Evolutionary conservation across 1,140 invertebrate species (phyloP).

Genomic region (Lucilia cuprina): DNA sequence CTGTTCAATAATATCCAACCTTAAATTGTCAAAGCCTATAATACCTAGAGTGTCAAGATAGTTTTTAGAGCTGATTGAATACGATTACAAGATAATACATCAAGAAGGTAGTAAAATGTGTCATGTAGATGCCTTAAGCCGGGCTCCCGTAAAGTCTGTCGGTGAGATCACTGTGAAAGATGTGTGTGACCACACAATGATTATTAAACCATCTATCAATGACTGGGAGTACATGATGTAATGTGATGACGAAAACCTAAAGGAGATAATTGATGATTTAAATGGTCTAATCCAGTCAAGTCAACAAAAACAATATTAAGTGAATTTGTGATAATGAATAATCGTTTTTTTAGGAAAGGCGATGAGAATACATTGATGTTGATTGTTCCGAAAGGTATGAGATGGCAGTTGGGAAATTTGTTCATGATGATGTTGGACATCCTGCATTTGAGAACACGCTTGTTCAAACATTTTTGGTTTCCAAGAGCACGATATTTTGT

Average conservation of each 20-base stretch:
- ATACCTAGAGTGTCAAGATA: constrained; percentile 45
- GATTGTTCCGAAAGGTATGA: too few relatives aligned
- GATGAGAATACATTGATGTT: too few relatives aligned
- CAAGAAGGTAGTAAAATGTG: constrained; percentile 35
- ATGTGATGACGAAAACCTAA: constrained; percentile 1
- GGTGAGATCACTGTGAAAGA: neutral
- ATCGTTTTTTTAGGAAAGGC: constrained; percentile 20
- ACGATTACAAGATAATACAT: constrained; percentile 33
- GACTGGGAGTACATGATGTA: constrained; percentile 36
- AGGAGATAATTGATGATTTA: neutral
- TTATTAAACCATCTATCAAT: neutral
- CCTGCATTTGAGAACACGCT: too few relatives aligned
- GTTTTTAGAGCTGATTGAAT: constrained; percentile 38
- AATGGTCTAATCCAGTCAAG: neutral
- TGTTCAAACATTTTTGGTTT: constrained; percentile 40
- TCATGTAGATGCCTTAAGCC: constrained; percentile 46
- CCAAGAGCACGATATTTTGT: constrained; percentile 39
- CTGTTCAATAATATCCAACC: constrained; percentile 57
- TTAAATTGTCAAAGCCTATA: constrained; percentile 59
- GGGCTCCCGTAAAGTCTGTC: neutral
- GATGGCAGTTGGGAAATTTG: neutral
- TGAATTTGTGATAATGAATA: neutral
- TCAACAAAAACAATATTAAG: neutral
- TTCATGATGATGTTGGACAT: constrained; percentile 47
- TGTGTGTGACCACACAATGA: neutral